A percentile compares a stretch with the other conserved stretches of the same genome.
These are phyloP conservation scores for Odontamblyopus lacepedii DNA, from an alignment of 2,797 vertebrate species.

Conservation along the genomic window DNA sequence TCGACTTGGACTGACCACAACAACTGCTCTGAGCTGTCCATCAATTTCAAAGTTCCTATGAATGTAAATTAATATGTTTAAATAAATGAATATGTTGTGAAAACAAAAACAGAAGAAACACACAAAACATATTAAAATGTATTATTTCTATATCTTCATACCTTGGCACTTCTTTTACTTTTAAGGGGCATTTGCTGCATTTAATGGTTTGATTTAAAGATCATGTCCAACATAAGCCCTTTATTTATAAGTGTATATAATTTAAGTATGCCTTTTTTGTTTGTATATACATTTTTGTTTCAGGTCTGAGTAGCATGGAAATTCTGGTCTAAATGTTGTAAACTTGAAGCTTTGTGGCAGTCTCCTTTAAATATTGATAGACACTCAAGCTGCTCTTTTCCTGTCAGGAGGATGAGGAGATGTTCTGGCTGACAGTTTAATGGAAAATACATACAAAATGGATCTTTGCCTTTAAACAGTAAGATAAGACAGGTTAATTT, in stretches of 20 bases:
- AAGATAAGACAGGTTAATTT: not conserved
- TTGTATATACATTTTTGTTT: not conserved
- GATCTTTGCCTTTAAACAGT: no score
- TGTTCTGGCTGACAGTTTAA: no score
- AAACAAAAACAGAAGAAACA: not conserved
- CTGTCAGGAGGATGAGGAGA: no score
- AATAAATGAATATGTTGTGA: not conserved
- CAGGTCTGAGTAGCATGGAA: not conserved
- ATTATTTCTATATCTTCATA: no score
- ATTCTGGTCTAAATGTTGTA: slow-evolving; percentile 1
- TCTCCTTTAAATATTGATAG: no score
- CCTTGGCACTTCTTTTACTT: no score
- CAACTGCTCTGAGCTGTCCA: slow-evolving; percentile 93
- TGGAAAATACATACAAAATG: no score
- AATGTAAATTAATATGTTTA: not conserved
- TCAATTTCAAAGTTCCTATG: slow-evolving; percentile 91
- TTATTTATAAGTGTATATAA: not conserved
- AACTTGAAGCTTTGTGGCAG: slow-evolving; percentile 2
- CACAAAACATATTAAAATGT: no score
- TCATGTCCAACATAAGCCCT: not conserved
- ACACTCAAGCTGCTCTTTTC: no score
- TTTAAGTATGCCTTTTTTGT: not conserved
- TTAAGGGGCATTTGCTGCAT: not conserved
- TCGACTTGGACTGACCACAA: slow-evolving; percentile 98
- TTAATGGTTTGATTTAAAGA: not conserved